Percentiles rank a stretch among this genome's conserved stretches.
phyloP scores from a whole-genome alignment of 2,888 invertebrate genomes.

The Protodeltote pygarga region DNA sequence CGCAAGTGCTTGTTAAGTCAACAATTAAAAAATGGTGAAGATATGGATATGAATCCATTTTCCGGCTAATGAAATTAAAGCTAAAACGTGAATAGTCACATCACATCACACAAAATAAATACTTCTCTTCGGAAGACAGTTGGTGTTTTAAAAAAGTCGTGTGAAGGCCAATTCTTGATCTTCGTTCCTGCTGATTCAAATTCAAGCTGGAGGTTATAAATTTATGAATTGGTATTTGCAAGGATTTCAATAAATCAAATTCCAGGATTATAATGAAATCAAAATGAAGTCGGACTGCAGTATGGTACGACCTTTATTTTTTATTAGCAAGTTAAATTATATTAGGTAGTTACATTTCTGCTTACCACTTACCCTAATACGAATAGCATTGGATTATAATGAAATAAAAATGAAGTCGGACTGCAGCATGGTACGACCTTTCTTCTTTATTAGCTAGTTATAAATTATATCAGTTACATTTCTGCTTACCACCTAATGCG shows the following conservation, averaged over 20 bases:
- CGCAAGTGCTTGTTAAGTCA: too few species aligned
- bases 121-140: conserved; percentile 4
- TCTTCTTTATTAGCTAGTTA: conserved; percentile 2
- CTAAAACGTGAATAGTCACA: too few species aligned
- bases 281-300: conserved; percentile 17
- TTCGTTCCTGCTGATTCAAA: conserved; percentile 6
- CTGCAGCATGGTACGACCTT: conserved; percentile 26
- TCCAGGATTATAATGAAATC: neutral
- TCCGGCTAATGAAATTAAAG: too few species aligned
- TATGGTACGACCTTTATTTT: conserved; percentile 22
- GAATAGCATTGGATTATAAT: neutral
- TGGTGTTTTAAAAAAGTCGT: conserved; percentile 3
- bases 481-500: conserved; percentile 16
- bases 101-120: conserved; percentile 1
- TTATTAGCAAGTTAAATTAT: conserved; percentile 1
- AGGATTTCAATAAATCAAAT: conserved; percentile 4
- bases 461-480: conserved; percentile 5
- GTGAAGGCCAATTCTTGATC: conserved; percentile 1
- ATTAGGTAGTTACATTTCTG: conserved; percentile 8
- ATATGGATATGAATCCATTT: too few species aligned
- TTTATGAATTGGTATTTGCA: conserved; percentile 1
- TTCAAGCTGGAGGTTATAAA: neutral
- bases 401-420: conserved; percentile 15
- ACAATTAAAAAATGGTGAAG: too few species aligned
- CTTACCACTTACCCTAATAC: conserved; percentile 5